Evolutionary conservation across 1,140 invertebrate genomes (phyloP).

Genomic region (Helicoverpa armigera): DNA sequence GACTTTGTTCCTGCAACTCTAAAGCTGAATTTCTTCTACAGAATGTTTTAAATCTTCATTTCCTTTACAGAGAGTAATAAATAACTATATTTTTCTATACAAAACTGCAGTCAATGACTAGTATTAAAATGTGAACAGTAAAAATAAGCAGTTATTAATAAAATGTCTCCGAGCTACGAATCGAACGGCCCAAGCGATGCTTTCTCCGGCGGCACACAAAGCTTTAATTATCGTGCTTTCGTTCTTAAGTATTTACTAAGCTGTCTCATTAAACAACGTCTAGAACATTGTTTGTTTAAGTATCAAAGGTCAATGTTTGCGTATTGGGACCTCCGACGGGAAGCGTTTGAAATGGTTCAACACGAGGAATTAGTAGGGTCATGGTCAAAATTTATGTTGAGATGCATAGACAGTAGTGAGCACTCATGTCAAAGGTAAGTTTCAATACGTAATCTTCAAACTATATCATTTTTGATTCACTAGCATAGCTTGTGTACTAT

Average conservation of each 20-base stretch:
- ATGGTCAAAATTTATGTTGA: too few species aligned
- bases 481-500: too few species aligned
- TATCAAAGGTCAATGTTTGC: slow-evolving; percentile 25
- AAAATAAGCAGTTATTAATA: neutral
- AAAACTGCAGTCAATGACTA: too few species aligned
- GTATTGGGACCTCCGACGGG: neutral
- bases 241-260: slow-evolving; percentile 2
- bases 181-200: neutral
- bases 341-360: slow-evolving; percentile 7
- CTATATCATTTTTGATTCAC: too few species aligned
- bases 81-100: too few species aligned
- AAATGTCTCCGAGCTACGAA: neutral
- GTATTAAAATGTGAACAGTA: neutral
- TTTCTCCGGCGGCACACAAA: slow-evolving; percentile 1
- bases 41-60: too few species aligned
- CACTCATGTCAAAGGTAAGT: too few species aligned
- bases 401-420: too few species aligned
- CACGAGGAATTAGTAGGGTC: neutral
- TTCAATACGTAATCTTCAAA: too few species aligned
- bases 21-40: too few species aligned
- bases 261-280: slow-evolving; percentile 23
- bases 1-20: too few species aligned
- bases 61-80: too few species aligned
- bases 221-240: slow-evolving; percentile 32
- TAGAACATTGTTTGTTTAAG: slow-evolving; percentile 22